A percentile compares a stretch with the other conserved stretches of the same genome.
phyloP scores from a whole-genome alignment of 2,797 vertebrate species.

The Enteromius treurensis region DNA sequence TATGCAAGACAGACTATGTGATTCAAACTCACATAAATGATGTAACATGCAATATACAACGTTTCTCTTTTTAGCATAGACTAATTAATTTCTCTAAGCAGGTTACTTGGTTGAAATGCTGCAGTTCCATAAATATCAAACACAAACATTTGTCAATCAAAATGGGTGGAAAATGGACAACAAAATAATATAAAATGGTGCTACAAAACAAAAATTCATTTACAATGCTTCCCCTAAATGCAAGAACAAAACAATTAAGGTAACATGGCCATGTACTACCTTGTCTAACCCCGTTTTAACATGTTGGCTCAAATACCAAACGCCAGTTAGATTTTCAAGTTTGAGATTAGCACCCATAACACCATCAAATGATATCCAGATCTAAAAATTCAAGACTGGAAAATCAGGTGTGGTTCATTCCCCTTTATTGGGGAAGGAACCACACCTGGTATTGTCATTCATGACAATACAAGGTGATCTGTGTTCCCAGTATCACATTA shows the following conservation, averaged over 20 bases:
- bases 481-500: conserved; percentile 35
- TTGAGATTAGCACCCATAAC: conserved; percentile 21
- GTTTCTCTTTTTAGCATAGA: conserved; percentile 10
- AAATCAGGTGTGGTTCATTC: neutral
- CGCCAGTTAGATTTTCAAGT: neutral
- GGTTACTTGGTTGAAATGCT: conserved; percentile 41
- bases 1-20: conserved; percentile 39
- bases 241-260: neutral
- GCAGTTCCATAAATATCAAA: conserved; percentile 39
- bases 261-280: neutral
- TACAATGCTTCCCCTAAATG: neutral
- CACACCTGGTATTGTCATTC: neutral
- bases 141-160: neutral
- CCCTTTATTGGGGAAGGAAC: neutral
- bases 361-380: conserved; percentile 1
- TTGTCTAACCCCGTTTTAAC: conserved; percentile 16
- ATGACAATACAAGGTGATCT: neutral
- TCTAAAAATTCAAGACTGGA: conserved; percentile 5
- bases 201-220: neutral
- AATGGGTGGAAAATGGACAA: neutral
- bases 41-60: conserved; percentile 49
- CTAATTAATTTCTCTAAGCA: conserved; percentile 23
- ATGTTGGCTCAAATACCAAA: neutral
- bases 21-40: neutral
- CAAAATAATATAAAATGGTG: neutral